phyloP scores from a whole-genome alignment of 2,888 invertebrate species.

The Tridacna gigas region DNA sequence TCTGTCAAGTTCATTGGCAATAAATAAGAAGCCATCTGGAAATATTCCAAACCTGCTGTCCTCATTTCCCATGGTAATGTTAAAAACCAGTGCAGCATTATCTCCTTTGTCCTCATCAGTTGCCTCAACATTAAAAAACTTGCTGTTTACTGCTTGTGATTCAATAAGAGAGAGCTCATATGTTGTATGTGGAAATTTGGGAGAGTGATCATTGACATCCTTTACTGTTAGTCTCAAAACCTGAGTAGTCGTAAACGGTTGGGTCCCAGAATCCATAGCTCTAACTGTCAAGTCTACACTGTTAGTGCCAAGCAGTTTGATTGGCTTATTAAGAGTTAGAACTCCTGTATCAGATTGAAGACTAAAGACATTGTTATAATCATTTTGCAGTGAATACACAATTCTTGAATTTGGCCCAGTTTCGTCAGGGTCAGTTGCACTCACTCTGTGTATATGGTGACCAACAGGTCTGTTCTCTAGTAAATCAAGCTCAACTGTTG shows the following conservation, averaged over 20 bases:
- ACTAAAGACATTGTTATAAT: constrained; percentile 91
- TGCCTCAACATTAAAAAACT: constrained; percentile 84
- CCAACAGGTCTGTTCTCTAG: constrained; percentile 96
- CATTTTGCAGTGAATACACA: constrained; percentile 92
- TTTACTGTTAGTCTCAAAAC: constrained; percentile 87
- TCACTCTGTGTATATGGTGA: constrained; percentile 94
- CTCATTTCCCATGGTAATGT: constrained; percentile 93
- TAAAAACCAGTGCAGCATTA: constrained; percentile 83
- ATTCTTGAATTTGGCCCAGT: constrained; percentile 94
- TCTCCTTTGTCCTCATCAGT: constrained; percentile 78
- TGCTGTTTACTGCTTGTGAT: constrained; percentile 94
- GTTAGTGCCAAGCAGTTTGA: constrained; percentile 58
- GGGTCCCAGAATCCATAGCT: constrained; percentile 78
- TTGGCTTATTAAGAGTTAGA: constrained; percentile 92
- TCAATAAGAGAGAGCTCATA: constrained; percentile 97
- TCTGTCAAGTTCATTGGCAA: constrained; percentile 93
- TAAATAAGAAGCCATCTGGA: constrained; percentile 96
- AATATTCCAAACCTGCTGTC: constrained; percentile 96
- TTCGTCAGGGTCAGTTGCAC: constrained; percentile 93
- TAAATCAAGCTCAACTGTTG: constrained; percentile 88
- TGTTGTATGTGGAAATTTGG: constrained; percentile 95
- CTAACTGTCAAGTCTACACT: constrained; percentile 69
- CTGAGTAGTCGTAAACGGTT: constrained; percentile 69
- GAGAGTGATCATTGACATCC: constrained; percentile 98
- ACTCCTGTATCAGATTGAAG: constrained; percentile 95